Evolutionary conservation across 23 tunicate species (phyloP).

Genomic region (Styela plicata): DNA sequence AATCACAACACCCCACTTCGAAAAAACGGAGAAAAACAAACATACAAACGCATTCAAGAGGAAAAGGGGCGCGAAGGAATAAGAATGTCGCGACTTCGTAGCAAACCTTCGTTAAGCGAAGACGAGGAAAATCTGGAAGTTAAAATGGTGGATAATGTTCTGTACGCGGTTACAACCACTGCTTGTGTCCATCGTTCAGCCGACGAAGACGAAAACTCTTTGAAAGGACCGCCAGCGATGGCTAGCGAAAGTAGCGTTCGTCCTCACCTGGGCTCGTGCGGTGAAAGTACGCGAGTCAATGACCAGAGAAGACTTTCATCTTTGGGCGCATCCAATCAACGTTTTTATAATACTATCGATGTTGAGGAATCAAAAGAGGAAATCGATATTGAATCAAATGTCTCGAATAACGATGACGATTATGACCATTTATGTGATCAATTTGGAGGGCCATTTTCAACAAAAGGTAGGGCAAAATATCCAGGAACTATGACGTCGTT

Average conservation of each 20-base stretch:
- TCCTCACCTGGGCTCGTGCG: constrained; percentile 5
- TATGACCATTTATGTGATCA: constrained; percentile 31
- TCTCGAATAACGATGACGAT: constrained; percentile 2
- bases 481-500: background rate
- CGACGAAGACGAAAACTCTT: background rate
- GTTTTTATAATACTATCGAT: constrained; percentile 13
- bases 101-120: background rate
- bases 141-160: background rate
- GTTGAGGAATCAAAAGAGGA: background rate
- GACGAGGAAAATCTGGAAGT: background rate
- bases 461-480: background rate
- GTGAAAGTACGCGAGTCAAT: background rate
- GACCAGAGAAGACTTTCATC: background rate
- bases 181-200: background rate
- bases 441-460: background rate
- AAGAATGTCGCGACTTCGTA: background rate
- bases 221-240: background rate
- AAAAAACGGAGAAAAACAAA: background rate
- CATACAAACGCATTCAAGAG: constrained; percentile 6
- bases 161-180: background rate
- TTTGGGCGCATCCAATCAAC: background rate
- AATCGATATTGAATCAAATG: background rate
- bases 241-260: background rate
- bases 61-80: background rate
- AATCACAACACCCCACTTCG: background rate